Conservation (phyloP, 1,140 invertebrate genomes). For the Pogonognathellus flavescens region DNA sequence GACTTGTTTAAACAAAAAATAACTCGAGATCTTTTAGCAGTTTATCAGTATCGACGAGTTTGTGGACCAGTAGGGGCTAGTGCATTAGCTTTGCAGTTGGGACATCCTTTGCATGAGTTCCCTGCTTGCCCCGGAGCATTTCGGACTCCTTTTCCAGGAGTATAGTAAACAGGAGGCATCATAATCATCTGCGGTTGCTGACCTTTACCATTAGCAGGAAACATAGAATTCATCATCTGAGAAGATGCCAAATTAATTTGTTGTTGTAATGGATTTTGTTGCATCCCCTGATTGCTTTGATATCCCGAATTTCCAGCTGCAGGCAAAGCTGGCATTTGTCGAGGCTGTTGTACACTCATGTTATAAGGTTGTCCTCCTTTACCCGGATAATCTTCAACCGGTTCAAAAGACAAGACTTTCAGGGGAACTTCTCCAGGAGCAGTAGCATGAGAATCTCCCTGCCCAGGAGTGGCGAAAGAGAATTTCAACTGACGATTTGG, state of each 20-base stretch:
- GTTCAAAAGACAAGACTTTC: slow-evolving; percentile 55
- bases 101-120: slow-evolving; percentile 9
- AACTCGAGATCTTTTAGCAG: no score
- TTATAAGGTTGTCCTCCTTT: background rate
- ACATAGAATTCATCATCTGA: background rate
- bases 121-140: background rate
- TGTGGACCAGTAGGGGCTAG: no score
- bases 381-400: background rate
- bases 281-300: background rate
- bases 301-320: background rate
- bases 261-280: background rate
- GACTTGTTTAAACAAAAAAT: no score
- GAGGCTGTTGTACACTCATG: background rate
- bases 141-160: background rate
- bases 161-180: slow-evolving; percentile 26
- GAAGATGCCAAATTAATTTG: background rate
- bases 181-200: slow-evolving; percentile 31
- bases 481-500: slow-evolving; percentile 55
- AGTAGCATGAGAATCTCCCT: slow-evolving; percentile 6
- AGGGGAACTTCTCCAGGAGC: slow-evolving; percentile 42
- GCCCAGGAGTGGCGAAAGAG: slow-evolving; percentile 42
- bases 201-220: background rate
- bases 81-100: slow-evolving; percentile 11
- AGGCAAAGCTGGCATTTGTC: background rate
- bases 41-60: no score